Evolutionary conservation across 2,888 invertebrate species (phyloP).

Genomic region (Eucera pruinosa): DNA sequence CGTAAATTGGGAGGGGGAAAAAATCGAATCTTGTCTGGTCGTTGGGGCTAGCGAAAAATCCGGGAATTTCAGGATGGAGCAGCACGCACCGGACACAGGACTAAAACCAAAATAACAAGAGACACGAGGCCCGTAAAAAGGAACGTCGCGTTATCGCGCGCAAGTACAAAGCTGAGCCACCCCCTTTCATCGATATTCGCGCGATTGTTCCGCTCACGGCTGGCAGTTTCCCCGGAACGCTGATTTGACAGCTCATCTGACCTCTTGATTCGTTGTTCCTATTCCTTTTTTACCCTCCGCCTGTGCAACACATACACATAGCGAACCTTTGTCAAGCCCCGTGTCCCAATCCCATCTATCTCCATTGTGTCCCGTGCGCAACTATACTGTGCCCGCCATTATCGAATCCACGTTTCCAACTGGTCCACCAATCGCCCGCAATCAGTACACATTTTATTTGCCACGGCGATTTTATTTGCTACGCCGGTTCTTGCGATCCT

Average conservation of each 20-base stretch:
- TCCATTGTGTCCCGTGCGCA: slow-evolving; percentile 39
- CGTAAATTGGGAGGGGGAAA: neutral
- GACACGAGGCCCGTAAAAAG: slow-evolving; percentile 49
- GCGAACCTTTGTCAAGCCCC: slow-evolving; percentile 45
- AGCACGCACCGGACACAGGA: slow-evolving; percentile 25
- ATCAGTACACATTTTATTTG: slow-evolving; percentile 49
- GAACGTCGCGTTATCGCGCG: slow-evolving; percentile 44
- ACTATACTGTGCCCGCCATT: slow-evolving; percentile 35
- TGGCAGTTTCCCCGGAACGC: slow-evolving; percentile 61
- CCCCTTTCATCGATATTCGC: slow-evolving; percentile 60
- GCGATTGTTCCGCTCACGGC: slow-evolving; percentile 60
- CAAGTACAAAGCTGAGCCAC: slow-evolving; percentile 50
- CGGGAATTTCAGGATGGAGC: neutral
- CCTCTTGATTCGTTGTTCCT: slow-evolving; percentile 66
- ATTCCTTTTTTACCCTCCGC: slow-evolving; percentile 40
- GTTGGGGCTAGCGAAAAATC: slow-evolving; percentile 5
- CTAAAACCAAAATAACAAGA: slow-evolving; percentile 58
- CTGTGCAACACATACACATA: slow-evolving; percentile 12
- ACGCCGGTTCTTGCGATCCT: neutral
- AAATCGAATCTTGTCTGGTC: slow-evolving; percentile 2
- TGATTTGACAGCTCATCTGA: slow-evolving; percentile 70
- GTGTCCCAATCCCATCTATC: slow-evolving; percentile 14
- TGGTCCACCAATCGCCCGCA: slow-evolving; percentile 20
- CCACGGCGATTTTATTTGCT: slow-evolving; percentile 7
- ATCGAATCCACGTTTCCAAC: slow-evolving; percentile 33